Evolutionary conservation across 1,140 invertebrate species (phyloP).

Genomic region (Globodera ellingtonae): DNA sequence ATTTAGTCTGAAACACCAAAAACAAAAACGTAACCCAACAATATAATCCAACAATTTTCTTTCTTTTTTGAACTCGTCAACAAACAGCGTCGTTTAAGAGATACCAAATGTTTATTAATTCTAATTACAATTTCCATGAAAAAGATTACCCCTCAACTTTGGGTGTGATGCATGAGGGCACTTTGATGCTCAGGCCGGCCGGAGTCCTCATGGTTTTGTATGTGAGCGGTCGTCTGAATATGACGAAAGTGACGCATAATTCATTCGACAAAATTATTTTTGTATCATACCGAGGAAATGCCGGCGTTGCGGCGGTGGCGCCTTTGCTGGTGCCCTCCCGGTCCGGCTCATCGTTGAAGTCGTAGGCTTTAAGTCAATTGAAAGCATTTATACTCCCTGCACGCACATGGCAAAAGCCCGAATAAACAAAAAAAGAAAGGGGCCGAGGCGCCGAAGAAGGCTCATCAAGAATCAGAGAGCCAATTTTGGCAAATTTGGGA

Average conservation of each 20-base stretch:
- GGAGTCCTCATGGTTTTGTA: background rate
- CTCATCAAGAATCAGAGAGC: no score
- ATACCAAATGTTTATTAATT: no score
- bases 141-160: slow-evolving; percentile 11
- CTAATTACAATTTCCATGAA: background rate
- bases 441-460: no score
- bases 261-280: background rate
- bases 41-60: no score
- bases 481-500: no score
- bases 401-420: no score
- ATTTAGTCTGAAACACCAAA: no score
- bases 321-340: background rate
- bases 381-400: no score
- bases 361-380: background rate
- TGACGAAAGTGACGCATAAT: background rate
- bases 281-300: background rate
- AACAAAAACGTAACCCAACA: no score
- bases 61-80: no score
- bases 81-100: no score
- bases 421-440: no score
- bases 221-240: background rate
- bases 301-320: background rate
- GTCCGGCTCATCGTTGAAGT: background rate
- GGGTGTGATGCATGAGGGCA: slow-evolving; percentile 15
- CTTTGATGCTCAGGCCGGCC: background rate